phyloP scores from a whole-genome alignment of 2,888 invertebrate species.

The Penaeus monodon region DNA sequence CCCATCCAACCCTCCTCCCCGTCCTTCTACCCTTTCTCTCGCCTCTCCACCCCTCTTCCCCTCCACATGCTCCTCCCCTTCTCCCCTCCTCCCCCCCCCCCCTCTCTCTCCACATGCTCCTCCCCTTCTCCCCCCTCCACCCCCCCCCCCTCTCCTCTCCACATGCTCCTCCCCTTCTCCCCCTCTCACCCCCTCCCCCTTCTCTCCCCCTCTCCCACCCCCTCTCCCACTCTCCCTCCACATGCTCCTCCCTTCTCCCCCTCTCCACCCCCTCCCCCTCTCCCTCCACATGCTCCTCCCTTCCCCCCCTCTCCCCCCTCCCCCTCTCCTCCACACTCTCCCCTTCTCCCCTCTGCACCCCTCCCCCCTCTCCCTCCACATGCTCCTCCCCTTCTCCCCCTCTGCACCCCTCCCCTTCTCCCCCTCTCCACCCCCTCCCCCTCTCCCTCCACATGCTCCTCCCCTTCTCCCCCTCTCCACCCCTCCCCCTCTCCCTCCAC shows the following conservation, averaged over 20 bases:
- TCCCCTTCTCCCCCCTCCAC: background rate
- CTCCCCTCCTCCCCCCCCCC: background rate
- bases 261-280: too few species aligned
- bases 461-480: too few species aligned
- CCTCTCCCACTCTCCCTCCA: too few species aligned
- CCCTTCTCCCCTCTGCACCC: too few species aligned
- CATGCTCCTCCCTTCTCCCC: background rate
- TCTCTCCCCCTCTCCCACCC: background rate
- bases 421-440: background rate
- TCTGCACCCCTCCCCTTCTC: background rate
- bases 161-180: background rate
- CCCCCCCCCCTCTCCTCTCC: background rate
- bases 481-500: too few species aligned
- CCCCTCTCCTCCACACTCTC: too few species aligned
- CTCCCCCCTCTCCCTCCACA: background rate
- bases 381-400: background rate
- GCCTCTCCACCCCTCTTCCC: too few species aligned
- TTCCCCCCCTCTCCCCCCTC: too few species aligned
- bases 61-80: background rate
- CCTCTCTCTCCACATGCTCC: background rate
- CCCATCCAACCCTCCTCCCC: too few species aligned
- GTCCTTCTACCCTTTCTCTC: too few species aligned
- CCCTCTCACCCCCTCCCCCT: background rate
- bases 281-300: background rate
- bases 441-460: constrained; percentile 2